Base-by-base conservation (phyloP, 2,113 vertebrate species). In the Hemicordylus capensis region DNA sequence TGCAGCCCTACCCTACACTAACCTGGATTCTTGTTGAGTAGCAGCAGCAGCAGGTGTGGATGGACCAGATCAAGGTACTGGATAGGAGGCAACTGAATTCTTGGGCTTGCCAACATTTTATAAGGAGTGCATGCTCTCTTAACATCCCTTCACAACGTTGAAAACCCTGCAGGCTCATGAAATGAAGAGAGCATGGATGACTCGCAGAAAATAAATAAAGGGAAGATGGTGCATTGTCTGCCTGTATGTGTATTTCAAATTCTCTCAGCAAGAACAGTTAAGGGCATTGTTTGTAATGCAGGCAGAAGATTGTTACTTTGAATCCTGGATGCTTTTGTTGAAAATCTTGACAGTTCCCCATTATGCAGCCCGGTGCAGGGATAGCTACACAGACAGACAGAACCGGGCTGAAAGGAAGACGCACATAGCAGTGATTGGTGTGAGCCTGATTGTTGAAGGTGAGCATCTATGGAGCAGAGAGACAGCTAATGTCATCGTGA, bases 221-320 rank as follows among this genome's bases (percentile, higher is more conserved):
- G n/a, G n/a, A n/a, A n/a, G n/a, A n/a, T n/a, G n/a, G n/a, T n/a
- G n/a, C n/a, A n/a, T n/a, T n/a, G n/a, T n/a, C n/a, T n/a, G n/a
- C n/a, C n/a, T n/a, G n/a, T n/a, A n/a, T n/a, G n/a, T n/a, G n/a
- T n/a, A 24, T 81, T 77, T 89, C 86, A n/a, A 81, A 85, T 81
- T 67, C n/a, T 10, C 92, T 89, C 86, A 76, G 31, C 39, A 78
- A 67, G 81, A 88, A 77, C n/a, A n/a, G n/a, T n/a, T n/a, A n/a
- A n/a, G n/a, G n/a, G n/a, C 78, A 34, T 79, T 58, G 75, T 85
- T 80, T 72, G 54, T 1, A 88, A 64, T 5, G 1, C 0, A 17
- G 56, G 76, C 42, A 63, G n/a, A 84, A 78, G 81, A 51, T 69
- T 1, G 10, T 26, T 89, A n/a, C n/a, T 87, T 82, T 83, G 89